Evolutionary conservation across 2,888 invertebrate genomes (phyloP), one percentile per base, ranked within the genome.

Genomic region (Apeira syringaria): DNA sequence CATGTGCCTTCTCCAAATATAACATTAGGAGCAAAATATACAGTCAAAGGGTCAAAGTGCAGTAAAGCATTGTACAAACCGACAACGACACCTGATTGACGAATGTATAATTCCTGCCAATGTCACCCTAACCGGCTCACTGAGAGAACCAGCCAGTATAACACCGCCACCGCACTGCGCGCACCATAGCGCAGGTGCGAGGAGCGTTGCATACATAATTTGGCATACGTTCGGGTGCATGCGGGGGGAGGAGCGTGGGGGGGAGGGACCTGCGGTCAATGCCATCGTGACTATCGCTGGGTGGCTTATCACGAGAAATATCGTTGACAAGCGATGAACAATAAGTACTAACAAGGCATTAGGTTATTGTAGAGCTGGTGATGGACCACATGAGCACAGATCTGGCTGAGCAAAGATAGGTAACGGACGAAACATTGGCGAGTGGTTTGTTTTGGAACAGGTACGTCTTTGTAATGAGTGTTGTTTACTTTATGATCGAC

Each of bases 191-290:
- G 28, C 47, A 47, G 47, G 37, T 47, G 40, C 41, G 31, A 24
- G 3, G 4, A 10, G 15, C 11, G 26, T 17, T 25, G 29, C 35
- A 26, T 24, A 13, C 12, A 43, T 27, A 33, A 20, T 40, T 54
- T 54, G 54, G 54, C 51, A 53, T n/a, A 15, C 39, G 25, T 11
- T 20, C 33, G 29, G 25, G 15, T n/a, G 30, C 13, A 15, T 5
- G 25, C 28, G 18, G 25, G 29, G 17, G 4, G 17, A 9, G 9
- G 24, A 5, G 27, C 3, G 24, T 1, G 31, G 32, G 27, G 27
- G 34, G 32, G 20, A 17, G 17, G 6, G 6, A 17, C 20, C 37
- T 17, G 13, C 35, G 44, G 52, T 47, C 50, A 50, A 47, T 47
- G 50, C 48, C 42, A 24, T 35, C 34, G 25, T 33, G 25, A 31